Base-by-base conservation (phyloP, 2,113 vertebrate genomes). In the Cygnus atratus region DNA sequence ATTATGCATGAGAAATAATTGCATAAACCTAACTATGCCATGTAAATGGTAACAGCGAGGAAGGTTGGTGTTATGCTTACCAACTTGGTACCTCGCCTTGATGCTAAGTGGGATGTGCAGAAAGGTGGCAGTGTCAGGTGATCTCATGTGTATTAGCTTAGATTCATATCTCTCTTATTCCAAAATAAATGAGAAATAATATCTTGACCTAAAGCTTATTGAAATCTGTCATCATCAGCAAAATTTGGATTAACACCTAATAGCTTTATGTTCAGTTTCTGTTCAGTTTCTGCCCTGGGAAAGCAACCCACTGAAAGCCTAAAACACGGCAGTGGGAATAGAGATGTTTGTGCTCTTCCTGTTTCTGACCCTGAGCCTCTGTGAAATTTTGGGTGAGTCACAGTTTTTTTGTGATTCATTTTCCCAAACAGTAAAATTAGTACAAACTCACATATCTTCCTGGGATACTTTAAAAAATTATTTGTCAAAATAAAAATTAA, bases 91-190 rank as follows among this genome's bases (percentile, higher is more conserved):
- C 33, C 44, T 89, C n/a, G 20, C 24, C 58, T 76, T 46, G 24
- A 24, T 48, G 54, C 0, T 0, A 13, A 2, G 25, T 0, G 4
- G 31, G 12, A 21, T 35, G 70, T 57, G 22, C 35, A 8, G 58
- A 88, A 39, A 88, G 13, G 21, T 71, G 81, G 44, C 43, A 80
- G 78, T 71, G 73, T 52, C 11, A 6, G 57, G 22, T 57, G 50
- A 62, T 71, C 84, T 63, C 83, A 13, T 11, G 3, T 43, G 14
- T 1, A 0, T 44, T 37, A 46, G 33, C 26, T 22, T 31, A 26
- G 26, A 37, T 50, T 74, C 2, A 3, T 14, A 72, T 61, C 2
- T 57, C 7, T 21, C 58, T 59, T 19, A 2, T 37, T 85, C 37
- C 29, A 59, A 65, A 65, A 52, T 14, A 76, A 68, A 35, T n/a